These are phyloP conservation scores for Leptopilina boulardi DNA, from an alignment of 1,140 invertebrate genomes.

Conservation along the genomic window DNA sequence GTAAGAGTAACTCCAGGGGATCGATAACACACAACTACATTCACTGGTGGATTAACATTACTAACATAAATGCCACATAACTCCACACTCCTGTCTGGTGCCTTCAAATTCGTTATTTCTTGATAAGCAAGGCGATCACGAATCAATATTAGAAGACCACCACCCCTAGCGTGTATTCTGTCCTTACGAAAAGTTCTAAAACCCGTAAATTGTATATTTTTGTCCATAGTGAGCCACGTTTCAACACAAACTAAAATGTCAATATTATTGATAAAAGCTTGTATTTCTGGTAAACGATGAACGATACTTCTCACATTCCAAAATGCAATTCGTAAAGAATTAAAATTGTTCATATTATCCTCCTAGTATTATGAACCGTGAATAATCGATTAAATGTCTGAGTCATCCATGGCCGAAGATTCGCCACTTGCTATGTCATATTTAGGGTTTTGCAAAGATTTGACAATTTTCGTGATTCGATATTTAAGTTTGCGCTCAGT, in stretches of 20 bases:
- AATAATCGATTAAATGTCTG: neutral
- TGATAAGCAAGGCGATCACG: neutral
- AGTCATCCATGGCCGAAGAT: neutral
- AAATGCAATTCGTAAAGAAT: neutral
- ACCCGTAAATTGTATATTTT: neutral
- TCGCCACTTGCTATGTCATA: neutral
- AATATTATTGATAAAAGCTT: neutral
- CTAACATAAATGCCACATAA: neutral
- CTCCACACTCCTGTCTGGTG: neutral
- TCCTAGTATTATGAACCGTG: too few relatives aligned
- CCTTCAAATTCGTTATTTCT: neutral
- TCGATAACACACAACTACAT: neutral
- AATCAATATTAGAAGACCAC: neutral
- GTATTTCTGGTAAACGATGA: neutral
- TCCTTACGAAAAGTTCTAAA: conserved; percentile 18
- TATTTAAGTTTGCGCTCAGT: too few relatives aligned
- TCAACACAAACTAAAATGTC: conserved; percentile 33
- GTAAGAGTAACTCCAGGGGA: neutral
- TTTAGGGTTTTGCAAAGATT: neutral
- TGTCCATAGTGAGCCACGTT: neutral
- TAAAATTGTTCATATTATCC: too few relatives aligned
- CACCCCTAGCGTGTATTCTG: conserved; percentile 14
- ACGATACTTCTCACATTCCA: conserved; percentile 28
- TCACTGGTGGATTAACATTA: neutral
- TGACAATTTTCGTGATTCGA: too few relatives aligned